Evolutionary conservation across 2,113 vertebrate genomes (phyloP), one percentile per base, ranked within the genome.

Genomic region (Anser brachyrhynchus): DNA sequence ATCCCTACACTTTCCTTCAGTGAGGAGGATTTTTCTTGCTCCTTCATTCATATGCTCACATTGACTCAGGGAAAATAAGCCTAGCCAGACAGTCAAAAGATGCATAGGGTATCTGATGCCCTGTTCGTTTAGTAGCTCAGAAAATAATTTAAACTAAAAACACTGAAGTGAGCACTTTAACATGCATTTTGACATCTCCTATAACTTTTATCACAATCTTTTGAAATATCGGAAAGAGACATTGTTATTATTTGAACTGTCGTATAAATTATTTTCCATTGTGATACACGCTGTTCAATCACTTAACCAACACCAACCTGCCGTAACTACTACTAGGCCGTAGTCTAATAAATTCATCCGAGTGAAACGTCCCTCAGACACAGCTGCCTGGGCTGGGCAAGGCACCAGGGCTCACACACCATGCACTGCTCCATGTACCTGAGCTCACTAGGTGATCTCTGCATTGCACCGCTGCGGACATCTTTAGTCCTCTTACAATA

Each of bases 101-200:
- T 61, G 6, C 19, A 41, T 15, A 49, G 15, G 11, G 8, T 62
- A 44, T n/a, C 22, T 57, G 49, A 84, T 28, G 15, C 11, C 12
- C 9, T 9, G 43, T 55, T 75, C 33, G 33, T 78, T 87, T 78
- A 75, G 12, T 62, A 90, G 20, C 29, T 51, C 11, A 67, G 41
- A 70, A 87, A 89, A 67, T 69, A 89, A 44, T 84, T 90, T 59
- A 75, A 75, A 41, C 6, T 59, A 19, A 54, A 93, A 83, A 4
- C 26, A 23, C 11, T 8, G 31, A 86, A 78, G 4, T 28, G 54
- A 90, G 21, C 28, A n/a, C 35, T 75, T 90, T 20, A 90, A 72
- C 14, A 52, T 51, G 55, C 6, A 59, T 6, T 80, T 86, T 62
- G 33, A 31, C 15, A 51, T 26, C 44, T 87, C 29, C 39, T 74